A percentile compares a stretch with the other conserved stretches of the same genome.
These are phyloP conservation scores for Caenorhabditis sp. DNA, from an alignment of 2,888 invertebrate genomes.

Conservation along the genomic window DNA sequence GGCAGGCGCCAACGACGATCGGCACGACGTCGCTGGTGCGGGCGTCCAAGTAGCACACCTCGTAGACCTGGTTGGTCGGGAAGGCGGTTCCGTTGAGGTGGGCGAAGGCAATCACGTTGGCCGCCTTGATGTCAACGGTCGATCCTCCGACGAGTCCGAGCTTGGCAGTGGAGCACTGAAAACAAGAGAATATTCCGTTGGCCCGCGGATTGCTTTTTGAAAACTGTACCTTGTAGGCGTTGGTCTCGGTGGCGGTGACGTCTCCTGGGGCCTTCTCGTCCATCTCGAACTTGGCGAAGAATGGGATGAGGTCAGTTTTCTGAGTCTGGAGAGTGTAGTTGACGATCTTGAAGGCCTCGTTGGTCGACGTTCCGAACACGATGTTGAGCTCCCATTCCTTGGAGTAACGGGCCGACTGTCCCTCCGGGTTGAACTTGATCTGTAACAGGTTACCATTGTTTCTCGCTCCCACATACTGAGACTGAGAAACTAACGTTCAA, in stretches of 20 bases:
- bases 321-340: constrained; percentile 64
- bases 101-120: constrained; percentile 71
- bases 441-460: no score
- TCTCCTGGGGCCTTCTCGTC: constrained; percentile 49
- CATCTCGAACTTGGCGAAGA: constrained; percentile 38
- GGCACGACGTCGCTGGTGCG: constrained; percentile 88
- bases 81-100: constrained; percentile 57
- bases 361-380: constrained; percentile 52
- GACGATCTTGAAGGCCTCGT: constrained; percentile 61
- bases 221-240: constrained; percentile 54
- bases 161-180: constrained; percentile 70
- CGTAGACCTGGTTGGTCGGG: constrained; percentile 68
- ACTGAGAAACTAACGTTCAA: constrained; percentile 61
- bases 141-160: constrained; percentile 70
- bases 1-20: constrained; percentile 94
- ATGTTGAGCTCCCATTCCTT: constrained; percentile 62
- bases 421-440: constrained; percentile 64
- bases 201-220: no score
- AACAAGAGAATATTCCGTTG: no score
- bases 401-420: constrained; percentile 41
- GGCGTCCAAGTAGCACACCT: constrained; percentile 73
- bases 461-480: no score
- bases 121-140: constrained; percentile 63
- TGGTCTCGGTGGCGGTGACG: constrained; percentile 51
- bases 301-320: constrained; percentile 31